Evolutionary conservation across 2,888 invertebrate species (phyloP).

Genomic region (Pollenia amentaria): DNA sequence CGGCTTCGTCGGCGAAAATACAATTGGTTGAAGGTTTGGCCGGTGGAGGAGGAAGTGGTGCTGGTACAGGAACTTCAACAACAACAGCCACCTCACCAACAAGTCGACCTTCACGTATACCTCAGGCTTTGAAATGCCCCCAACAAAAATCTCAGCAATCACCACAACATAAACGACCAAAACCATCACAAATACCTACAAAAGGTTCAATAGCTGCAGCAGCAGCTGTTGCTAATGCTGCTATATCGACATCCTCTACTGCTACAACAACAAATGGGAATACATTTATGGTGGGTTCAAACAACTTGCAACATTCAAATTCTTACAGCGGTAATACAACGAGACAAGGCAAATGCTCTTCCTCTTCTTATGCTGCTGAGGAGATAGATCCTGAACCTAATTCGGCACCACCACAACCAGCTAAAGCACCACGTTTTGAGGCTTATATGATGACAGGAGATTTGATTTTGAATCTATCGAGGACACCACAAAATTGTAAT

Average conservation of each 20-base stretch:
- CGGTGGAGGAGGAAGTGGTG: conserved; percentile 64
- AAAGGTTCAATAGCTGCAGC: conserved; percentile 77
- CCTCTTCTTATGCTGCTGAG: conserved; percentile 54
- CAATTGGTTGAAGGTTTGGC: conserved; percentile 78
- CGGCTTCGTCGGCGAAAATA: conserved; percentile 82
- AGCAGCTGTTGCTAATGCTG: conserved; percentile 74
- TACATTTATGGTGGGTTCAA: conserved; percentile 53
- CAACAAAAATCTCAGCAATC: conserved; percentile 82
- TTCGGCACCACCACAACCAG: conserved; percentile 82
- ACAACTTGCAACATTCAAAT: conserved; percentile 78
- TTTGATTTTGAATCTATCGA: conserved; percentile 95
- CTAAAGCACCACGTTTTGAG: conserved; percentile 88
- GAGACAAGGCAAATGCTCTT: conserved; percentile 70
- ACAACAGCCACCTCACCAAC: conserved; percentile 80
- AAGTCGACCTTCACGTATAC: conserved; percentile 86
- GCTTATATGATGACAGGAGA: conserved; percentile 99
- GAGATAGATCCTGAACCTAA: conserved; percentile 80
- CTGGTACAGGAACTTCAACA: conserved; percentile 66
- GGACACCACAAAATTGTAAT: conserved; percentile 89
- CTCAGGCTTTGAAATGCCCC: conserved; percentile 84
- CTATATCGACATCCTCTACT: conserved; percentile 68
- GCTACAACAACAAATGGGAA: conserved; percentile 74
- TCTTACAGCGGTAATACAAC: conserved; percentile 80
- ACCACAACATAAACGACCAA: conserved; percentile 83
- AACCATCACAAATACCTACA: conserved; percentile 84